phyloP scores from a whole-genome alignment of 2,113 vertebrate species.

The Petrocephalus zakoni region DNA sequence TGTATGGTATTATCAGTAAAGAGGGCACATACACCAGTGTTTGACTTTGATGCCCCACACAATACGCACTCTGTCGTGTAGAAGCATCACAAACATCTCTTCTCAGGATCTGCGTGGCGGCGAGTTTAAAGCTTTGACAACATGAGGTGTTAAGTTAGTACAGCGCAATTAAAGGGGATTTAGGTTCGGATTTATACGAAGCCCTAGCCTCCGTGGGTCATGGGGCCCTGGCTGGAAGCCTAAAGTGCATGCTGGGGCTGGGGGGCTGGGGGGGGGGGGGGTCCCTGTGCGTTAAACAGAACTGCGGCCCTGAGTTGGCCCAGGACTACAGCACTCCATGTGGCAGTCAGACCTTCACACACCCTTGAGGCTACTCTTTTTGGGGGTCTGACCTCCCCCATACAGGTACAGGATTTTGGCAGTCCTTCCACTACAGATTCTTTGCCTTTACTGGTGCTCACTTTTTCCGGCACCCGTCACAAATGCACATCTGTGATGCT shows the following conservation, averaged over 20 bases:
- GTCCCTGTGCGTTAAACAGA: not conserved
- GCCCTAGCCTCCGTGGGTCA: not conserved
- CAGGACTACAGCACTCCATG: not conserved
- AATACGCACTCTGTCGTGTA: not conserved
- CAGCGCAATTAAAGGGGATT: conserved; percentile 10
- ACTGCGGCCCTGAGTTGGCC: not conserved
- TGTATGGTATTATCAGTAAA: not conserved
- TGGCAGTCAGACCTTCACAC: not conserved
- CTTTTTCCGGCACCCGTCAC: not conserved
- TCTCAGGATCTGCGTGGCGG: not conserved
- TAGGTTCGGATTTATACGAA: not conserved
- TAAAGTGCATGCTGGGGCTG: not conserved
- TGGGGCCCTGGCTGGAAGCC: not conserved
- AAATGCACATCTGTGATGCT: not conserved
- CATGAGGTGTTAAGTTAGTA: conserved; percentile 11
- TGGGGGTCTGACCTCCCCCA: not conserved
- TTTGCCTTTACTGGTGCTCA: not conserved
- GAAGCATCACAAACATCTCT: not conserved
- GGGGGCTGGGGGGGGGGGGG: not conserved
- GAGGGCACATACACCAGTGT: not conserved
- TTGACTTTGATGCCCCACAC: not conserved
- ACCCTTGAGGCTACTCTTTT: not conserved
- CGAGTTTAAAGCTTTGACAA: conserved; percentile 1
- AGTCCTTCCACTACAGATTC: not conserved
- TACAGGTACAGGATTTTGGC: not conserved